Percentiles rank a stretch among this genome's conserved stretches.
Conservation (phyloP, 2,113 vertebrate species). For the Cheirogaleus medius region DNA sequence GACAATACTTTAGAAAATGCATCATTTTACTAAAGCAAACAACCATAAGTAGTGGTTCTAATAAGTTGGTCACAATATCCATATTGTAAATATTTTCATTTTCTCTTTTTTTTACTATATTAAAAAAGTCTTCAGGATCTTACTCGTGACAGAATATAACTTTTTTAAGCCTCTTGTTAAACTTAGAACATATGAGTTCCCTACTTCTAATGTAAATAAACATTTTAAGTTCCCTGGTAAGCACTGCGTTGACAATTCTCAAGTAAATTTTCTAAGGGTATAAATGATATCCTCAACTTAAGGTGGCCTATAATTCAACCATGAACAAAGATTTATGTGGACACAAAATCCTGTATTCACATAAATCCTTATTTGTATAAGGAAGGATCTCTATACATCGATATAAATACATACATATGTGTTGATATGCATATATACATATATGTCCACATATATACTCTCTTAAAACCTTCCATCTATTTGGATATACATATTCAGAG, state of each 20-base stretch:
- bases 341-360: slow-evolving; percentile 33
- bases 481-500: slow-evolving; percentile 63
- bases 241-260: slow-evolving; percentile 59
- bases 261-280: slow-evolving; percentile 66
- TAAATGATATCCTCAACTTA: slow-evolving; percentile 65
- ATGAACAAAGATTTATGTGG: slow-evolving; percentile 56
- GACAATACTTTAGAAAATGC: background rate
- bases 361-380: slow-evolving; percentile 61
- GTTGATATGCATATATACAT: background rate
- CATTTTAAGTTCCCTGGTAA: slow-evolving; percentile 62
- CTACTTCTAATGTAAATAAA: slow-evolving; percentile 76
- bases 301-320: slow-evolving; percentile 58
- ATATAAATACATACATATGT: slow-evolving; percentile 10
- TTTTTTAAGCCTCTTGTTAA: slow-evolving; percentile 43
- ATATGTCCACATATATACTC: background rate
- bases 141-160: slow-evolving; percentile 40
- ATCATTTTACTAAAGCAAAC: slow-evolving; percentile 51
- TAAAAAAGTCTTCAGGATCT: slow-evolving; percentile 47
- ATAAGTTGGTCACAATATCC: slow-evolving; percentile 18
- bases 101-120: slow-evolving; percentile 8
- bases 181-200: slow-evolving; percentile 50
- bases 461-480: background rate
- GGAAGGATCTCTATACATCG: slow-evolving; percentile 9
- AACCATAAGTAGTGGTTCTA: background rate
- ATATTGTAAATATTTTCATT: slow-evolving; percentile 27